phyloP scores from a whole-genome alignment of 2,888 invertebrate genomes.

The Lochmaea capreae region DNA sequence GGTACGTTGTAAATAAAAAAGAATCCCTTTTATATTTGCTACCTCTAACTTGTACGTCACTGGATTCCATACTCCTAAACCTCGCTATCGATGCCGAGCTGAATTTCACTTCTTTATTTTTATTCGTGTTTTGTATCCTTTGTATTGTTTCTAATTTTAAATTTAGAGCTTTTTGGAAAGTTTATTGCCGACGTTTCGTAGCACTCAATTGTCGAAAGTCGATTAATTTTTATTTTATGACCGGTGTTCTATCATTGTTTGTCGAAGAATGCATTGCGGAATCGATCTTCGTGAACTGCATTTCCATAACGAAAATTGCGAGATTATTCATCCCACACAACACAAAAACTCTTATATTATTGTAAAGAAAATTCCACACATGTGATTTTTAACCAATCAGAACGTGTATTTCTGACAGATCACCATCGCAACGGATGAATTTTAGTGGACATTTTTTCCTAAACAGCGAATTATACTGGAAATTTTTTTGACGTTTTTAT shows the following conservation, averaged over 20 bases:
- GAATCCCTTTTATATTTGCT: not conserved
- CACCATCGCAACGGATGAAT: no score
- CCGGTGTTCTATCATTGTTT: constrained; percentile 30
- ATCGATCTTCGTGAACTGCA: no score
- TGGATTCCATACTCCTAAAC: constrained; percentile 9
- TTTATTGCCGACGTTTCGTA: constrained; percentile 22
- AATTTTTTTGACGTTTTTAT: no score
- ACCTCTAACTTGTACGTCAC: not conserved
- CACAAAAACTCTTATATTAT: not conserved
- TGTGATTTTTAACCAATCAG: no score
- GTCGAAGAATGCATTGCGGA: constrained; percentile 5
- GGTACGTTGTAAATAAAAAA: no score
- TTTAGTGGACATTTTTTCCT: no score
- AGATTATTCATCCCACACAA: not conserved
- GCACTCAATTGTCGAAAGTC: constrained; percentile 18
- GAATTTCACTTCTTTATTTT: constrained; percentile 11
- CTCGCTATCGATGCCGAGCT: constrained; percentile 12
- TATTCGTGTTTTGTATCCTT: constrained; percentile 14
- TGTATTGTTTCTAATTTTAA: constrained; percentile 35
- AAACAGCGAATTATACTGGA: no score
- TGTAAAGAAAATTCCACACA: no score
- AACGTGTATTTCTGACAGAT: no score
- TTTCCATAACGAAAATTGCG: not conserved
- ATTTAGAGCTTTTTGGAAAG: constrained; percentile 33
- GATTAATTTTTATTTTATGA: constrained; percentile 32